phyloP scores from a whole-genome alignment of 2,113 vertebrate genomes.

The Rhipidura dahli region DNA sequence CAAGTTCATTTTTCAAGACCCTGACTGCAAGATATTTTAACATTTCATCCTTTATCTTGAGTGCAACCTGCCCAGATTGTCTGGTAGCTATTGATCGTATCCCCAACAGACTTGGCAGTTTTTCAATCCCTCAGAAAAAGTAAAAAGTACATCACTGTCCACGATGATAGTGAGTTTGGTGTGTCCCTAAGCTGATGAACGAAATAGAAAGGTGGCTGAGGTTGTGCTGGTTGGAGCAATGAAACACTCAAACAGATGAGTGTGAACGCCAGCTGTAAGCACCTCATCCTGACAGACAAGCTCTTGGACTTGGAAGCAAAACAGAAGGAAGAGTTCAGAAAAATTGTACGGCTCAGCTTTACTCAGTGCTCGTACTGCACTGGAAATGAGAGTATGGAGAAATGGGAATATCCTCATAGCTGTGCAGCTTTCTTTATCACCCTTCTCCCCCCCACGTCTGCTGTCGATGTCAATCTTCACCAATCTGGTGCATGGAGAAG shows the following conservation, averaged over 20 bases:
- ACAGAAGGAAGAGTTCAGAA: not conserved
- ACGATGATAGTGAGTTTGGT: not conserved
- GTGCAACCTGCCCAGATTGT: not conserved
- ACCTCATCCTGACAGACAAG: not conserved
- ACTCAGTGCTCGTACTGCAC: not conserved
- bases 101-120: not conserved
- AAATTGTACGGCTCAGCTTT: not conserved
- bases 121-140: not conserved
- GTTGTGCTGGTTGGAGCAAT: not conserved
- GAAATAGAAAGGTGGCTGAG: not conserved
- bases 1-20: conserved; percentile 14
- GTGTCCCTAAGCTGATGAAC: not conserved
- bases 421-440: not conserved
- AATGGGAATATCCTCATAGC: not conserved
- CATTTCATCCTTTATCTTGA: not conserved
- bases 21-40: not conserved
- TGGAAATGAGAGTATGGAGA: not conserved
- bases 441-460: not conserved
- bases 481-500: conserved; percentile 30
- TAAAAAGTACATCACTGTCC: not conserved
- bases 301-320: not conserved
- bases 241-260: not conserved
- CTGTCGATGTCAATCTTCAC: not conserved
- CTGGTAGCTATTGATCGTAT: not conserved
- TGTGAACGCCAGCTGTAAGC: not conserved